Conservation (phyloP, 2,797 vertebrate species). For the Bovichtus variegatus region DNA sequence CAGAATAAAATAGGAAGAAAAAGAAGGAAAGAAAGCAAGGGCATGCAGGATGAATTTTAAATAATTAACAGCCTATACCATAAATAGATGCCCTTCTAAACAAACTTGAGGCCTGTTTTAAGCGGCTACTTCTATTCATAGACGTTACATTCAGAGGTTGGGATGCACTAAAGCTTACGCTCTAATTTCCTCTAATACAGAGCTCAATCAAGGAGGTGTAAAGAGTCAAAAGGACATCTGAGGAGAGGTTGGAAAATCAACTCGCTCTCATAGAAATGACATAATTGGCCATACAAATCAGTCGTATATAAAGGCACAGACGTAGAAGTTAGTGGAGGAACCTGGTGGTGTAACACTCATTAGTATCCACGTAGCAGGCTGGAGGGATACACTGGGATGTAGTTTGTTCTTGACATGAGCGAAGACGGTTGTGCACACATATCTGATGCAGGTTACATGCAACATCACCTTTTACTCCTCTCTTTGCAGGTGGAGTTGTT, state of each 20-base stretch:
- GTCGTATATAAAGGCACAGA: neutral
- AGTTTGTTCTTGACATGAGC: slow-evolving; percentile 16
- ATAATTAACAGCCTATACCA: neutral
- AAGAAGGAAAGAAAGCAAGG: neutral
- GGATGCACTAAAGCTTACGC: slow-evolving; percentile 1
- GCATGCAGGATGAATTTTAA: neutral
- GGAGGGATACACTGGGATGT: slow-evolving; percentile 15
- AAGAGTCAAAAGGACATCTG: slow-evolving; percentile 1
- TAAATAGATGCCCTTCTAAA: neutral
- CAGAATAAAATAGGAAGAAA: neutral
- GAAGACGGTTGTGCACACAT: slow-evolving; percentile 1
- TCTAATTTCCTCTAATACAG: neutral
- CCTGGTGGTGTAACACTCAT: slow-evolving; percentile 24
- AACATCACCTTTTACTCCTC: neutral
- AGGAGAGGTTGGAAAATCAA: slow-evolving; percentile 12
- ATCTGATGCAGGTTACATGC: slow-evolving; percentile 8
- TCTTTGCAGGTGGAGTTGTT: slow-evolving; percentile 5
- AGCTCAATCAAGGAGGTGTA: slow-evolving; percentile 7
- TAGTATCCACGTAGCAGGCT: slow-evolving; percentile 38
- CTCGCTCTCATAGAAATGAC: neutral
- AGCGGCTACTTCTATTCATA: slow-evolving; percentile 8
- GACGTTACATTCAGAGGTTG: neutral
- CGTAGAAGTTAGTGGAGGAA: slow-evolving; percentile 3
- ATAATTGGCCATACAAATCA: neutral
- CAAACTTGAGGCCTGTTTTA: neutral